Conservation (phyloP, 2,888 invertebrate genomes). For the Eupithecia inturbata region DNA sequence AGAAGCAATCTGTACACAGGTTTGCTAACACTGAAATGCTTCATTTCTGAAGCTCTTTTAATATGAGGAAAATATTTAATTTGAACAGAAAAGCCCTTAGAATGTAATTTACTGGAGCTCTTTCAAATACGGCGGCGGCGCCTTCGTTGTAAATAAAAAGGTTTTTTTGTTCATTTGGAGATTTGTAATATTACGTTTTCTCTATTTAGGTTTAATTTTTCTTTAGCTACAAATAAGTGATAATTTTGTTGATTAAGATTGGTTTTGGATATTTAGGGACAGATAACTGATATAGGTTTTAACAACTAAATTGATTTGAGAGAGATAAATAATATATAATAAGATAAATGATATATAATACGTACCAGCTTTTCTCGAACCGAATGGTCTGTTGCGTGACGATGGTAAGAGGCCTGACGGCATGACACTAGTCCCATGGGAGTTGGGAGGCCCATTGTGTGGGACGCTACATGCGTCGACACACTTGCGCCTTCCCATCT, state of each 20-base stretch:
- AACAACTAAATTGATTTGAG: too few relatives aligned
- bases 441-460: too few relatives aligned
- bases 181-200: constrained; percentile 18
- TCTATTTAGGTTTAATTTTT: not conserved
- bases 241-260: not conserved
- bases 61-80: constrained; percentile 25
- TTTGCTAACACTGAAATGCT: constrained; percentile 5
- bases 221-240: not conserved
- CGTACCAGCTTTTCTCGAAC: too few relatives aligned
- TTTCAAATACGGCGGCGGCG: constrained; percentile 28
- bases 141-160: constrained; percentile 29
- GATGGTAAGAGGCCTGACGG: too few relatives aligned
- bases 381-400: too few relatives aligned
- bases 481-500: too few relatives aligned
- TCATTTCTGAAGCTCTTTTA: constrained; percentile 5
- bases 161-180: constrained; percentile 29
- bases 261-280: not conserved
- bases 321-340: too few relatives aligned
- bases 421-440: too few relatives aligned
- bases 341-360: too few relatives aligned
- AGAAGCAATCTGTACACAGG: not conserved
- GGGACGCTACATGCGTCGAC: too few relatives aligned
- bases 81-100: constrained; percentile 29
- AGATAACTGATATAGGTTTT: not conserved
- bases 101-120: constrained; percentile 37